phyloP scores from a whole-genome alignment of 2,888 invertebrate genomes.

The Tipula lateralis region DNA sequence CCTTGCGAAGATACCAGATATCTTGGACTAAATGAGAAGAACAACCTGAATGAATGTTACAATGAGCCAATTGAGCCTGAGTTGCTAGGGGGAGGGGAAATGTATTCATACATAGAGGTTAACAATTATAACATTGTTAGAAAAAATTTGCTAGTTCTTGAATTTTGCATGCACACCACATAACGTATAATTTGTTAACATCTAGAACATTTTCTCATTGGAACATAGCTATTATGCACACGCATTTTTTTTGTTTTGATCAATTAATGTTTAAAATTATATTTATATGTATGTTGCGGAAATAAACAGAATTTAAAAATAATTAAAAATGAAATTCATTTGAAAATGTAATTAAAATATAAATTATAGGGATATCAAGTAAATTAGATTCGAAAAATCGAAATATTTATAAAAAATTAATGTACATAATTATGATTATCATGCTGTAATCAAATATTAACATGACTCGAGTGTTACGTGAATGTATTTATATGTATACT shows the following conservation, averaged over 20 bases:
- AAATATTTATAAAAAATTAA: background rate
- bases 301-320: background rate
- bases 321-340: background rate
- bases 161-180: too few species aligned
- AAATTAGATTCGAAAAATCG: slow-evolving; percentile 4
- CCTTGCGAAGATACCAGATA: too few species aligned
- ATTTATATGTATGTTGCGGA: background rate
- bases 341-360: background rate
- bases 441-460: background rate
- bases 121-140: too few species aligned
- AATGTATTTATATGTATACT: background rate
- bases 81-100: too few species aligned
- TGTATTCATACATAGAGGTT: too few species aligned
- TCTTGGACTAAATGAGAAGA: too few species aligned
- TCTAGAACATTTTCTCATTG: too few species aligned
- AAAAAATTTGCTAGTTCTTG: too few species aligned
- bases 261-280: background rate
- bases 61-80: too few species aligned
- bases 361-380: background rate
- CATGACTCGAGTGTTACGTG: background rate
- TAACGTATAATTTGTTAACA: too few species aligned
- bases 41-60: too few species aligned
- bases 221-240: too few species aligned
- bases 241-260: background rate
- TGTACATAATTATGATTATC: slow-evolving; percentile 4